phyloP scores from a whole-genome alignment of 92 coral and sea anemone species.

The Siderastrea radians region DNA sequence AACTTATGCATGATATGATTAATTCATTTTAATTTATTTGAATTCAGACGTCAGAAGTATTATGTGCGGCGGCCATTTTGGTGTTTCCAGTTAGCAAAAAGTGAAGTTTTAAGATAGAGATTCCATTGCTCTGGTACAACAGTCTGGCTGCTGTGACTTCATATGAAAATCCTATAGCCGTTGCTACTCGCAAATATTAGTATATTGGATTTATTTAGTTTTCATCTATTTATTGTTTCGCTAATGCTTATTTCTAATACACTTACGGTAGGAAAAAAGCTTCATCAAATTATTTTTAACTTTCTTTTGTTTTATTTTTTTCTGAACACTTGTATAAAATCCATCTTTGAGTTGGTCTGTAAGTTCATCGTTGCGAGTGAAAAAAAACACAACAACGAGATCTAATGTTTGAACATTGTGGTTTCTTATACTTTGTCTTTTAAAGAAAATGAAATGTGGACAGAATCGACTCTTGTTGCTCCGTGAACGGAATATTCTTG shows the following conservation, averaged over 20 bases:
- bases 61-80: background rate
- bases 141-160: background rate
- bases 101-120: background rate
- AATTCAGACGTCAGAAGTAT: slow-evolving; percentile 5
- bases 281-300: background rate
- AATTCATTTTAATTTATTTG: slow-evolving; percentile 84
- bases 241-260: slow-evolving; percentile 3
- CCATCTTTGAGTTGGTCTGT: background rate
- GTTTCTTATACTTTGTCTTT: background rate
- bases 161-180: background rate
- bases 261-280: background rate
- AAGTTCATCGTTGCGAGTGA: too few species aligned
- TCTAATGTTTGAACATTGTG: too few species aligned
- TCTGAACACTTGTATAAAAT: background rate
- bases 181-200: background rate
- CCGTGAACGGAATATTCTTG: background rate
- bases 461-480: background rate
- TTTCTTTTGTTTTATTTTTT: background rate
- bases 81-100: background rate
- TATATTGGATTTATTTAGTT: slow-evolving; percentile 6
- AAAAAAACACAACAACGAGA: too few species aligned
- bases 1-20: slow-evolving; percentile 99
- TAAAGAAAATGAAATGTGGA: background rate
- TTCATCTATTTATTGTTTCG: slow-evolving; percentile 6
- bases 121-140: background rate